These are phyloP conservation scores for Tapirus indicus DNA, from an alignment of 2,797 vertebrate genomes.

Conservation along the genomic window DNA sequence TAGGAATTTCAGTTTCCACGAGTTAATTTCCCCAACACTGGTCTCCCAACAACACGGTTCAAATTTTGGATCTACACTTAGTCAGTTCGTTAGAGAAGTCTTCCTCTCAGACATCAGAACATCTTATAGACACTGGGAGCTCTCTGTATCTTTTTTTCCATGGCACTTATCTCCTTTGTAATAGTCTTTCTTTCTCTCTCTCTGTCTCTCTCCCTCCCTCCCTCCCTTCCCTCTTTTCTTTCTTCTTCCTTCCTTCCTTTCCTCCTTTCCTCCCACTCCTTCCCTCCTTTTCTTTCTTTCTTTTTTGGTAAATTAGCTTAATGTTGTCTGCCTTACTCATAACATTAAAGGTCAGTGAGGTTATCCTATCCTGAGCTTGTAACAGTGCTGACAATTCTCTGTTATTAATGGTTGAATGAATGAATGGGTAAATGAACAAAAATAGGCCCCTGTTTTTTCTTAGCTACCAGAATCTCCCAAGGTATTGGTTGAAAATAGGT, in stretches of 20 bases:
- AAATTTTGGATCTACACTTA: background rate
- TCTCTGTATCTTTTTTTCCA: background rate
- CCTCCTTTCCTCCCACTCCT: too few relatives aligned
- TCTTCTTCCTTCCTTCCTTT: background rate
- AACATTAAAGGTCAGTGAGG: background rate
- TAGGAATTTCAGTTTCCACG: background rate
- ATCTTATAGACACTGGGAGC: background rate
- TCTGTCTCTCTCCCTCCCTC: accelerated
- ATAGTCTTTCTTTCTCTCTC: background rate
- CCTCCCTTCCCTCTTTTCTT: too few relatives aligned
- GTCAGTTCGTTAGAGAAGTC: background rate
- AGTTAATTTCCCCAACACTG: background rate
- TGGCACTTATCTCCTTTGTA: background rate
- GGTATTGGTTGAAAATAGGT: background rate
- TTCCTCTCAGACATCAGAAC: background rate
- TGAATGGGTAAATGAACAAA: background rate
- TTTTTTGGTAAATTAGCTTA: background rate
- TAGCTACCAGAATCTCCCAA: background rate
- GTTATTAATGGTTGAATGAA: background rate
- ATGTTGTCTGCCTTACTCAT: background rate
- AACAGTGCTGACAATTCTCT: background rate
- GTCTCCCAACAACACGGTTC: background rate
- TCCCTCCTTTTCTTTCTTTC: background rate
- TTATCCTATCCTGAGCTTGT: background rate
- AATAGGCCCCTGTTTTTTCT: background rate